Base-by-base conservation (phyloP, 1,140 invertebrate species). In the Lanistes nyassanus region DNA sequence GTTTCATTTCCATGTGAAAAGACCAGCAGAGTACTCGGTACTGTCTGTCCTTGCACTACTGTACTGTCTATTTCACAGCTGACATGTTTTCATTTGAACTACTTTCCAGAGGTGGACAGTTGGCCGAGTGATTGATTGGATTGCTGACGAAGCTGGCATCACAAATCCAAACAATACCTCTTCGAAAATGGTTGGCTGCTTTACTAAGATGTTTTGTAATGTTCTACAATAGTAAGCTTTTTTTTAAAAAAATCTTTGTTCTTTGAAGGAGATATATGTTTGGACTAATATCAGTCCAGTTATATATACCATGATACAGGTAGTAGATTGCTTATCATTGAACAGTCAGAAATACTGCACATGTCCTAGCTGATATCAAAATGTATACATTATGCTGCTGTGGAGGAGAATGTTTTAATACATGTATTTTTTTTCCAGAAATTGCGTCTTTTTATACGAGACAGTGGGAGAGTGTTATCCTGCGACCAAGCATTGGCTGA, bases 81-180 rank as follows among this genome's bases (percentile, higher is more conserved):
- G n/a, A n/a, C 36, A 58, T 31, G 34, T 73, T 37, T 5, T n/a
- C 31, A 0, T 16, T 55, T 55, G 7, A 39, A n/a, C n/a, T n/a
- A n/a, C n/a, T n/a, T 47, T 62, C 4, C 64, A 85, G 84, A 77
- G 69, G 16, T 85, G 84, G 84, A 81, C 79, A 58, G 64, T 85
- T 68, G 84, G 84, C 5, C 69, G 81, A 69, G 58, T 79, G 11
- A 81, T 84, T 55, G 84, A 85, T 73, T 73, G 53, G 31, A 78
- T 80, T 70, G 80, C 84, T 36, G 72, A 77, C 34, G 74, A 39
- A 60, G 60, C 73, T 34, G 72, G 65, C 16, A 4, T 85, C 7
- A 66, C 71, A 53, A 85, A 85, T 60, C 72, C 77, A 36, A 85
- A 85, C 64, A 85, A 85, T 62, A 80, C 82, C 19, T 47, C 42